These are phyloP conservation scores for Corydoras maculifer DNA, from an alignment of 2,113 vertebrate species.

Conservation along the genomic window DNA sequence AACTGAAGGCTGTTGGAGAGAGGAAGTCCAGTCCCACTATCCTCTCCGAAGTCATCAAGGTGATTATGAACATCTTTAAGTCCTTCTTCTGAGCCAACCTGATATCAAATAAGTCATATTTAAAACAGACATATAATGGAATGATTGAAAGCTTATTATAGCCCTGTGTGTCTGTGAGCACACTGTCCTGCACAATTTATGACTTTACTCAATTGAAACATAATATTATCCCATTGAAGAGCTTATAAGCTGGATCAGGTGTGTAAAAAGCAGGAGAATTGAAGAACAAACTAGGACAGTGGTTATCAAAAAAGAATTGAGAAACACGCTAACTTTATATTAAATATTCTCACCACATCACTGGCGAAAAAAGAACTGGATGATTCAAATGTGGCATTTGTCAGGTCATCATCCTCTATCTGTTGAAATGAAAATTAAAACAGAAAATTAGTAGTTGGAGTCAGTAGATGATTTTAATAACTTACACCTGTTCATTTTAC, in stretches of 20 bases:
- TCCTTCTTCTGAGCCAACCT: slow-evolving; percentile 65
- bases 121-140: too few relatives aligned
- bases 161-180: too few relatives aligned
- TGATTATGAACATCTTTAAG: slow-evolving; percentile 81
- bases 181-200: too few relatives aligned
- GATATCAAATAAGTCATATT: slow-evolving; percentile 4
- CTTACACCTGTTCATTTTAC: not conserved
- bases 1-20: slow-evolving; percentile 92
- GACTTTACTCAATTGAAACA: too few relatives aligned
- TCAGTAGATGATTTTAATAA: too few relatives aligned
- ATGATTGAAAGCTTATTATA: too few relatives aligned
- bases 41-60: slow-evolving; percentile 80
- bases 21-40: slow-evolving; percentile 79
- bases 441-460: too few relatives aligned
- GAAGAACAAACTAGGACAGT: too few relatives aligned
- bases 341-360: slow-evolving; percentile 71
- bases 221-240: too few relatives aligned
- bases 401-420: slow-evolving; percentile 85
- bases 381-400: slow-evolving; percentile 81
- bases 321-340: not conserved
- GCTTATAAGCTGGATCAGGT: too few relatives aligned
- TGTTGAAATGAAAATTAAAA: slow-evolving; percentile 33
- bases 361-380: slow-evolving; percentile 87
- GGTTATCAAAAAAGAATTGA: too few relatives aligned
- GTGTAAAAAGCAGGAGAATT: too few relatives aligned